Conservation (phyloP, 2,797 vertebrate species). For the Paguma larvata region DNA sequence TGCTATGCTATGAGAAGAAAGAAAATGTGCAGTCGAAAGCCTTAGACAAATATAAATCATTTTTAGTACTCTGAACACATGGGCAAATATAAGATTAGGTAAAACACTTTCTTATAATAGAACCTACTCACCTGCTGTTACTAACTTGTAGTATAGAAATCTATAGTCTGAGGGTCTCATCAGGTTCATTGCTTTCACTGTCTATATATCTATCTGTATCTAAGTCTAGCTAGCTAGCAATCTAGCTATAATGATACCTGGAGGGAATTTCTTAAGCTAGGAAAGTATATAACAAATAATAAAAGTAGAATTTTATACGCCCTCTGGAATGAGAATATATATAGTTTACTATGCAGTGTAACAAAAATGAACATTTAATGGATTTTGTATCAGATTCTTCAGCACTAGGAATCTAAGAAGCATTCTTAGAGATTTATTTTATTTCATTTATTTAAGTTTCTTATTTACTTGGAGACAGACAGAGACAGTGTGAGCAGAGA, state of each 20-base stretch:
- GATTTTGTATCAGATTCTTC: not conserved
- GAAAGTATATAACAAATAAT: not conserved
- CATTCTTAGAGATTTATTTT: not conserved
- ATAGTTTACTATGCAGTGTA: not conserved
- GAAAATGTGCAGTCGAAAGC: not conserved
- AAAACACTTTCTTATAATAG: not conserved
- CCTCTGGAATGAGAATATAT: not conserved
- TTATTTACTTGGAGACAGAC: too few species aligned
- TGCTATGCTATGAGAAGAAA: not conserved
- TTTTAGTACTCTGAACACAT: conserved; percentile 19
- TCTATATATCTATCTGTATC: not conserved
- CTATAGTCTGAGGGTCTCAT: not conserved
- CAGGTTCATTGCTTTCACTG: not conserved
- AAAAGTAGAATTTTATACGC: not conserved
- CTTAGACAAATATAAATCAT: conserved; percentile 17
- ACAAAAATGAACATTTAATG: not conserved
- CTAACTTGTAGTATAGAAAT: not conserved
- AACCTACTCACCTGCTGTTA: not conserved
- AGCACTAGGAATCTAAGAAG: not conserved
- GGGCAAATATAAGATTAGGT: not conserved
- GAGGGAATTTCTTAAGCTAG: not conserved
- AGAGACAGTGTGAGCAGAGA: too few species aligned
- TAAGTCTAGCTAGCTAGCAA: not conserved
- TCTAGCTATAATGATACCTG: not conserved
- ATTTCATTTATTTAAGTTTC: too few species aligned